These are phyloP conservation scores for Irena cyanogastra DNA, from an alignment of 2,113 vertebrate genomes.

Conservation along the genomic window DNA sequence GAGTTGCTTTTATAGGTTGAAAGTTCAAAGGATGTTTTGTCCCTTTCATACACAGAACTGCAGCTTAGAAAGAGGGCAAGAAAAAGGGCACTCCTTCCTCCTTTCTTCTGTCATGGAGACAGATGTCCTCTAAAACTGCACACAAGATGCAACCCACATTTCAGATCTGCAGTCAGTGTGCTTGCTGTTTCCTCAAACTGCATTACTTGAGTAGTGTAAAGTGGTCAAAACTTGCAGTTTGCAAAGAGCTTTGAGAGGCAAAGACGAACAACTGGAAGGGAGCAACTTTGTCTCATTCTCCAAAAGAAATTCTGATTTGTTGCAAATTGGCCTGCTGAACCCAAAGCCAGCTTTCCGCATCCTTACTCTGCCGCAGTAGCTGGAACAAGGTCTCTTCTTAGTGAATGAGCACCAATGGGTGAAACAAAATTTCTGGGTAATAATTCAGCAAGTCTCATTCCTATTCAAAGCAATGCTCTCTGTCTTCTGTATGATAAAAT, in stretches of 20 bases:
- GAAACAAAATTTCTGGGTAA: background rate
- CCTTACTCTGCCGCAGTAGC: background rate
- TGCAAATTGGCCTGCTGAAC: background rate
- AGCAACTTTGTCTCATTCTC: background rate
- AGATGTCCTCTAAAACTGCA: background rate
- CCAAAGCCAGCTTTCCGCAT: background rate
- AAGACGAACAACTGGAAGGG: background rate
- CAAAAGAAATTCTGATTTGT: background rate
- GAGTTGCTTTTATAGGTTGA: conserved; percentile 32
- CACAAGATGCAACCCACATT: background rate
- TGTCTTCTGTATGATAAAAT: background rate
- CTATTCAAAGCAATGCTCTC: background rate
- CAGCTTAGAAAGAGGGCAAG: background rate
- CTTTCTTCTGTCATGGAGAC: conserved; percentile 32
- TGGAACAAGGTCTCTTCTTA: background rate
- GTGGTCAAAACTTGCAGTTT: too few species aligned
- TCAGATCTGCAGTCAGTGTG: background rate
- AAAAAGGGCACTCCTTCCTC: background rate
- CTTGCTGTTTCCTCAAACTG: background rate
- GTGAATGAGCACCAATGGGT: background rate
- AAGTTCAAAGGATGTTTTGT: conserved; percentile 32
- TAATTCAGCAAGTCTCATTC: background rate
- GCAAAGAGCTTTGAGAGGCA: background rate
- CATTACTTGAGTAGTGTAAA: accelerated
- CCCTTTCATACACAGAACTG: background rate